Evolutionary conservation across 2,888 invertebrate species (phyloP).

Genomic region (Entomobrya multifasciata): DNA sequence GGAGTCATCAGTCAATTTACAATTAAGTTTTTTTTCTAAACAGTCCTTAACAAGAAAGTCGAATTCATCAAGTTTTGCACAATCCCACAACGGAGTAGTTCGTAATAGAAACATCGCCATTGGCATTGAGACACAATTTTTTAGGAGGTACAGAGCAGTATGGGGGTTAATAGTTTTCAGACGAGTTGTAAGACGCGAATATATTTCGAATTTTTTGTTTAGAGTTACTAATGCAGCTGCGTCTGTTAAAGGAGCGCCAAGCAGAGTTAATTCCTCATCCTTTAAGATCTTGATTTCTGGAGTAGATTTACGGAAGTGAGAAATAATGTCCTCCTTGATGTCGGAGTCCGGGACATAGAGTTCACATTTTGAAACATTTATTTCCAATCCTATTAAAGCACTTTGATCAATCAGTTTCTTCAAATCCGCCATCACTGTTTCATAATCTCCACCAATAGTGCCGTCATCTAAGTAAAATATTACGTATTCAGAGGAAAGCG

Average conservation of each 20-base stretch:
- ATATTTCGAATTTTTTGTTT: background rate
- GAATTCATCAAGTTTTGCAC: background rate
- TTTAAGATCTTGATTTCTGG: background rate
- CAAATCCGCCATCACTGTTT: slow-evolving; percentile 34
- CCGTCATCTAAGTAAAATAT: slow-evolving; percentile 64
- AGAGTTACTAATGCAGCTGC: background rate
- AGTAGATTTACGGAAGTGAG: background rate
- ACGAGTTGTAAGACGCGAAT: background rate
- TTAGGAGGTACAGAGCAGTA: background rate
- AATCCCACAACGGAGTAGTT: background rate
- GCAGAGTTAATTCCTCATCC: background rate
- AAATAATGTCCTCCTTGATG: background rate
- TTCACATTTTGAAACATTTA: slow-evolving; percentile 49
- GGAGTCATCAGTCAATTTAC: background rate
- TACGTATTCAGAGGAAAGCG: slow-evolving; percentile 1
- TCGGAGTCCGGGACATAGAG: background rate
- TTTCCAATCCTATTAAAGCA: slow-evolving; percentile 7
- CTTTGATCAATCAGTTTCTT: background rate
- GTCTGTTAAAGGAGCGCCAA: background rate
- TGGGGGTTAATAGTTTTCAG: background rate
- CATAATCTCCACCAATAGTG: background rate
- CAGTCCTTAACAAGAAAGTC: background rate
- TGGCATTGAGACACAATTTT: background rate
- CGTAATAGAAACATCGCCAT: background rate
- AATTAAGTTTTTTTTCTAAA: background rate